Evolutionary conservation across 2,113 vertebrate species (phyloP).

Genomic region (Psophia crepitans): DNA sequence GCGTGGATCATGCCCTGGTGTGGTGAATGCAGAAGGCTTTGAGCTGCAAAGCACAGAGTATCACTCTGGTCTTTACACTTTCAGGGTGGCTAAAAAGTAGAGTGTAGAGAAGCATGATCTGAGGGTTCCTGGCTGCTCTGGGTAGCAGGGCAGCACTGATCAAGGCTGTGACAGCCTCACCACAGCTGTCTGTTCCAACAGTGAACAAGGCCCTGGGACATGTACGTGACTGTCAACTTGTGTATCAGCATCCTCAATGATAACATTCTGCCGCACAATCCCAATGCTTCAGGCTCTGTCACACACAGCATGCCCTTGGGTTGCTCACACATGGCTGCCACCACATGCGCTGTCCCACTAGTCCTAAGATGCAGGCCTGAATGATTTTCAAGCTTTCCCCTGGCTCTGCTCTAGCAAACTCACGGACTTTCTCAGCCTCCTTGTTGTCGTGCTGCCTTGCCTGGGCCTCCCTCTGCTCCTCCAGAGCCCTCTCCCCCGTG

Average conservation of each 20-base stretch:
- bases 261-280: not conserved
- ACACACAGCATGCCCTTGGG: accelerated
- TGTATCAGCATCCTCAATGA: not conserved
- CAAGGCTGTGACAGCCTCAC: not conserved
- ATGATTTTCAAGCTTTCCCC: not conserved
- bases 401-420: not conserved
- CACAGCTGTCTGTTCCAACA: not conserved
- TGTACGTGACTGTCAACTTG: not conserved
- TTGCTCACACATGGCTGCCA: not conserved
- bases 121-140: not conserved
- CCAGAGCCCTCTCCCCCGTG: not conserved
- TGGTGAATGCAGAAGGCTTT: not conserved
- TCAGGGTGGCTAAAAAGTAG: not conserved
- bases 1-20: accelerated
- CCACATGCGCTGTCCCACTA: not conserved
- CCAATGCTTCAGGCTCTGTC: not conserved
- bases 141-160: not conserved
- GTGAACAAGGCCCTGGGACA: not conserved
- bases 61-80: not conserved
- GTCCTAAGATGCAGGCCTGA: not conserved
- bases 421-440: not conserved
- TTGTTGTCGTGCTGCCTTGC: accelerated
- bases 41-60: not conserved
- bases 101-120: not conserved
- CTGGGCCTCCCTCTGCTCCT: not conserved